Percentiles rank a stretch among this genome's conserved stretches.
phyloP scores from a whole-genome alignment of 2,113 vertebrate species.

The Copsychus sechellarum region DNA sequence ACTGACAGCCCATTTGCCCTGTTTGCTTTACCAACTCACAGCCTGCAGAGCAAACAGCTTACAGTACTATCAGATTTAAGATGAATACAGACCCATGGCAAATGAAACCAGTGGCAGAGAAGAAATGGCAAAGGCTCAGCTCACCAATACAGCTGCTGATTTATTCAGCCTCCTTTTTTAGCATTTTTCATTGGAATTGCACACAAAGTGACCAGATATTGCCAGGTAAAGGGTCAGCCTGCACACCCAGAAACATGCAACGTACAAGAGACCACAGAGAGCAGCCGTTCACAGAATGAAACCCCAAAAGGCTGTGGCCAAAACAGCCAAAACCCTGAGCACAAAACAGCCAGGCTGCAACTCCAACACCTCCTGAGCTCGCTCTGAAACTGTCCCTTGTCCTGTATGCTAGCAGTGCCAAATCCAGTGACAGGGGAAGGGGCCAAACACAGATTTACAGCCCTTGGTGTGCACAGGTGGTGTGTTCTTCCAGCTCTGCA shows the following conservation, averaged over 20 bases:
- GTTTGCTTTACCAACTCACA: conserved; percentile 36
- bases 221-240: neutral
- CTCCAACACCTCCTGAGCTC: neutral
- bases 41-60: neutral
- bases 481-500: neutral
- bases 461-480: neutral
- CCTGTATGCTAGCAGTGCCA: neutral
- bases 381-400: rapidly evolving
- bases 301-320: neutral
- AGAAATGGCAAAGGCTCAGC: neutral
- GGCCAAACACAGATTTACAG: neutral
- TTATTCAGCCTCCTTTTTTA: neutral
- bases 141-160: neutral
- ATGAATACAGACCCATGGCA: neutral
- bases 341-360: neutral
- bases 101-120: neutral
- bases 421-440: neutral
- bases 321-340: neutral
- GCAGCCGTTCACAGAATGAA: neutral
- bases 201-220: rapidly evolving
- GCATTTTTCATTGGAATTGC: neutral
- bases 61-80: neutral
- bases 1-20: conserved; percentile 37
- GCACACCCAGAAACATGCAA: neutral
- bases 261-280: neutral